Base-by-base conservation (phyloP, 2,888 invertebrate genomes). In the Trissoscelio sp. region DNA sequence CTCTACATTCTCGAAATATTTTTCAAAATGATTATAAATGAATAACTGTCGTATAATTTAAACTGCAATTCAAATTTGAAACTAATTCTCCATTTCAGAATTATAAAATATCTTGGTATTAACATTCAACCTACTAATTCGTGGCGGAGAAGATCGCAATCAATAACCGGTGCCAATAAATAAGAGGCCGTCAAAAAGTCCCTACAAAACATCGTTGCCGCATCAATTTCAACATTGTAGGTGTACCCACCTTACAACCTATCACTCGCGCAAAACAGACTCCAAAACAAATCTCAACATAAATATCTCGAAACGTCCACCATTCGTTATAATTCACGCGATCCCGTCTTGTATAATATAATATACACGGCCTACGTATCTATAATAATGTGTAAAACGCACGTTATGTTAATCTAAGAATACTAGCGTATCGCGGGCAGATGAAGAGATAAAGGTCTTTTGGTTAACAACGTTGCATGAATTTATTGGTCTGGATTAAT, bases 311-410 rank as follows among this genome's bases (percentile, higher is more conserved):
- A 20, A 48, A 46, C 58, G 53, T 55, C 42, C 39, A 31, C 66
- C 72, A 67, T 70, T 48, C 72, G 64, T 75, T 81, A 77, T 72
- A 77, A 72, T 75, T 75, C 75, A 75, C 75, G 75, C 81, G 55
- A 81, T 72, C 72, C 60, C 57, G 72, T 58, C 66, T 70, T 31
- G 60, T 53, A 66, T 81, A 75, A 75, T 72, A 70, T 28, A 31
- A n/a, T n/a, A n/a, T 37, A 60, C 69, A 14, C 51, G 58, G 75
- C 53, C 66, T 66, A 58, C 70, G 66, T 70, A 64, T 75, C 34
- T 81, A 58, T 75, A 75, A 75, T 75, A 66, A 67, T 28, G 64
- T 62, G 64, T 67, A 67, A 79, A 78, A 78, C 48, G 70, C 58
- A 44, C 57, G 66, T 79, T 79, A 73, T 79, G 79, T 79, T 60